Percentiles rank a stretch among this genome's conserved stretches.
Evolutionary conservation across 2,113 vertebrate genomes (phyloP).

Genomic region (Opisthocomus hoazin): DNA sequence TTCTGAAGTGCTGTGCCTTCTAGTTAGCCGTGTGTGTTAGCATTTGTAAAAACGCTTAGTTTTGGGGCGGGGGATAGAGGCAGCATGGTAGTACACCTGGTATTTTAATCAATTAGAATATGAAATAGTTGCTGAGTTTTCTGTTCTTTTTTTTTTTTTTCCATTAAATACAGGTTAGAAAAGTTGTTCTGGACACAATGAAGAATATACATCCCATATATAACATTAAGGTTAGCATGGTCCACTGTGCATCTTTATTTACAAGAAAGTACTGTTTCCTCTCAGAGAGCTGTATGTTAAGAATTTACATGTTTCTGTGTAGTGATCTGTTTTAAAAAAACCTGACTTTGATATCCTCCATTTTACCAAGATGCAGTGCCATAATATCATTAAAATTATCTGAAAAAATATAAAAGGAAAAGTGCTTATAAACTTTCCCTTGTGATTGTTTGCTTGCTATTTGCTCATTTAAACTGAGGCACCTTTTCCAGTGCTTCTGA

Average conservation of each 20-base stretch:
- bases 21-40: background rate
- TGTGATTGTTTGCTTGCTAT: background rate
- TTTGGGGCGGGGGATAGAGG: background rate
- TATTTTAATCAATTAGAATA: background rate
- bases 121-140: background rate
- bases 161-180: slow-evolving; percentile 82
- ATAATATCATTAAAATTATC: background rate
- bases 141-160: background rate
- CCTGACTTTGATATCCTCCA: background rate
- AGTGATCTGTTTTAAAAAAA: background rate
- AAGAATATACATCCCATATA: slow-evolving; percentile 99
- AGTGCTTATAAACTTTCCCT: background rate
- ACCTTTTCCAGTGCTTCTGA: background rate
- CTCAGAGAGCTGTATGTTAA: background rate
- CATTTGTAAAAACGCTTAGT: background rate
- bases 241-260: background rate
- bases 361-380: background rate
- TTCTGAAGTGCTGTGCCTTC: background rate
- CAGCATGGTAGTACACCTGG: background rate
- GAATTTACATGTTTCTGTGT: background rate
- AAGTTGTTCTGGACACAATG: slow-evolving; percentile 96
- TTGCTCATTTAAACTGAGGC: background rate
- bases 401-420: background rate
- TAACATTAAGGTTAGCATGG: slow-evolving; percentile 89
- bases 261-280: background rate